Conservation (phyloP, 2,888 invertebrate genomes). For the Drosophila percnosoma region DNA sequence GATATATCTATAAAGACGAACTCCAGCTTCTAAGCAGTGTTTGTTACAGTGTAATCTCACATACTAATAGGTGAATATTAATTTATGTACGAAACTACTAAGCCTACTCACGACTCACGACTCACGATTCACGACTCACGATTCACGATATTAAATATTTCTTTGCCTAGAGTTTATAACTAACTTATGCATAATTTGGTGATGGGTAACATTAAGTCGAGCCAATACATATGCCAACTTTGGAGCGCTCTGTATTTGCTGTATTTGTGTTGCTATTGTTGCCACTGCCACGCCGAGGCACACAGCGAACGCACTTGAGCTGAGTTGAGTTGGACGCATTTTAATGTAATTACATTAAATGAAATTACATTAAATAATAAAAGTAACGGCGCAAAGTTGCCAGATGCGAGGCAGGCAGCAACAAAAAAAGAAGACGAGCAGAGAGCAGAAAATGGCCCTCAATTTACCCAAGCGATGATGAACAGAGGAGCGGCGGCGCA, state of each 20-base stretch:
- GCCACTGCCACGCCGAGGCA: slow-evolving; percentile 14
- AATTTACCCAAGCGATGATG: slow-evolving; percentile 34
- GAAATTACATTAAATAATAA: slow-evolving; percentile 74
- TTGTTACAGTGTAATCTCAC: neutral
- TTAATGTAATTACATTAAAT: slow-evolving; percentile 72
- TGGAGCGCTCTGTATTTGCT: neutral
- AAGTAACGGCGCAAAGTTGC: slow-evolving; percentile 47
- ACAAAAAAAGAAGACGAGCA: slow-evolving; percentile 3
- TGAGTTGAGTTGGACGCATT: slow-evolving; percentile 47
- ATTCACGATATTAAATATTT: neutral
- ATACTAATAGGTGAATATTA: neutral
- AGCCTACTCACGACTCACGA: no score
- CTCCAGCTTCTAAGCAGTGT: neutral
- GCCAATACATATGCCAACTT: neutral
- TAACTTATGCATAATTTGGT: neutral
- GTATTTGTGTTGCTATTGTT: slow-evolving; percentile 22
- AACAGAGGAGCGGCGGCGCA: neutral
- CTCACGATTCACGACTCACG: neutral
- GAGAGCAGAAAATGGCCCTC: slow-evolving; percentile 28
- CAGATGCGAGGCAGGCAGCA: neutral
- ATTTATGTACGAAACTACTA: neutral
- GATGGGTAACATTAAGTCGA: neutral
- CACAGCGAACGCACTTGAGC: neutral
- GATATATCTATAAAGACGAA: neutral
- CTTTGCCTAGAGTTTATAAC: no score